Percentiles rank a stretch among this genome's conserved stretches.
Conservation (phyloP, 1,140 invertebrate species). For the Capitella teleta region DNA sequence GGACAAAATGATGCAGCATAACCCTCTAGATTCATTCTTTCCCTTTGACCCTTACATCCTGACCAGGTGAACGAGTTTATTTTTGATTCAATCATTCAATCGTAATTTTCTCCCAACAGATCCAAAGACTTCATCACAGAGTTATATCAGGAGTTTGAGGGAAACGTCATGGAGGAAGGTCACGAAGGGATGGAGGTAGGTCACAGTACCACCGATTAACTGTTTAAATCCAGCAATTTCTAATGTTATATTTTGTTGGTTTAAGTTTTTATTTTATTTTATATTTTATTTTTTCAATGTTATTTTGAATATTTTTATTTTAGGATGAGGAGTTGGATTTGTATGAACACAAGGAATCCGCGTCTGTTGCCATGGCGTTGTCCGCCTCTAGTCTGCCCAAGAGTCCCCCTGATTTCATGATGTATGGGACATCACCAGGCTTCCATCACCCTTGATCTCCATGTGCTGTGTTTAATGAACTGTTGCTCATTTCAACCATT, state of each 20-base stretch:
- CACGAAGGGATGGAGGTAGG: neutral
- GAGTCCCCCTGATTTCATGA: slow-evolving; percentile 19
- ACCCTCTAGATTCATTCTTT: slow-evolving; percentile 57
- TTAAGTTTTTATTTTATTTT: slow-evolving; percentile 4
- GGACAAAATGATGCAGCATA: too few relatives aligned
- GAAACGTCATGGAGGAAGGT: slow-evolving; percentile 14
- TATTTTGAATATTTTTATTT: neutral
- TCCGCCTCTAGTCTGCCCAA: neutral
- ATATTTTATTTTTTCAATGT: neutral
- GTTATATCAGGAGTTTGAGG: slow-evolving; percentile 21
- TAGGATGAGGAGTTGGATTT: slow-evolving; percentile 27
- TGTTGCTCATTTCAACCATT: too few relatives aligned
- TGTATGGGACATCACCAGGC: slow-evolving; percentile 25
- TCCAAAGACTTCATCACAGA: slow-evolving; percentile 17
- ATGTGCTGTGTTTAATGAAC: too few relatives aligned
- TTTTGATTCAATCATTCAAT: neutral
- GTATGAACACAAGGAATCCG: slow-evolving; percentile 13
- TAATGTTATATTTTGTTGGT: slow-evolving; percentile 2
- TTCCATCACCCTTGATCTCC: slow-evolving; percentile 18
- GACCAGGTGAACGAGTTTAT: slow-evolving; percentile 44
- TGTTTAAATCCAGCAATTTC: slow-evolving; percentile 4
- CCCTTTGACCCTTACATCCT: slow-evolving; percentile 72
- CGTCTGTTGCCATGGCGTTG: neutral
- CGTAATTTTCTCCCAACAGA: slow-evolving; percentile 12
- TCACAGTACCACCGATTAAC: neutral